phyloP scores from a whole-genome alignment of 2,113 vertebrate species.

The Camelus bactrianus region DNA sequence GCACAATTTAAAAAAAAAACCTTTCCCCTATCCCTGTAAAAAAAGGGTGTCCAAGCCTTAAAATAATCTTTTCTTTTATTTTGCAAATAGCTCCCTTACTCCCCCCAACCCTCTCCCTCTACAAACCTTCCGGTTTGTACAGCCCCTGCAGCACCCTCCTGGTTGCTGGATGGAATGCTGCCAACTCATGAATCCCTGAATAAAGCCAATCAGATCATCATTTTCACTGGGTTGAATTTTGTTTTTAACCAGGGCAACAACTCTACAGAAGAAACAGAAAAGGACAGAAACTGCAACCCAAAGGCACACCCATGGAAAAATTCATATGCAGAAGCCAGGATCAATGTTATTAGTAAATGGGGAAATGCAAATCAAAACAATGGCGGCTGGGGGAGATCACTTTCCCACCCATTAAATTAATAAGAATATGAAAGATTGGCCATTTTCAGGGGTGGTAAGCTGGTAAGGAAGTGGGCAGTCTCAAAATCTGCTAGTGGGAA shows the following conservation, averaged over 20 bases:
- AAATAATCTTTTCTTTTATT: background rate
- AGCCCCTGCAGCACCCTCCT: background rate
- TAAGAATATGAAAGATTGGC: background rate
- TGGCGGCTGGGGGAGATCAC: background rate
- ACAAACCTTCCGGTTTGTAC: background rate
- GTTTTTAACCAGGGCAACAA: background rate
- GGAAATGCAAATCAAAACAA: slow-evolving; percentile 51
- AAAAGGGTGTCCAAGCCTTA: background rate
- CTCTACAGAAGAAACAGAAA: background rate
- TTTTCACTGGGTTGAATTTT: background rate
- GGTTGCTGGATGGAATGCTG: background rate
- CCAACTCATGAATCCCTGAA: background rate
- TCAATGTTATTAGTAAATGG: background rate
- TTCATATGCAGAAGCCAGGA: background rate
- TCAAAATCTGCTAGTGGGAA: background rate
- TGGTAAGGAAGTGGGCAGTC: background rate
- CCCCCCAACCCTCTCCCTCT: background rate
- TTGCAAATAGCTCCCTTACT: background rate
- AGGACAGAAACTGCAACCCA: background rate
- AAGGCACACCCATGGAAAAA: background rate
- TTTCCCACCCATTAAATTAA: slow-evolving; percentile 42
- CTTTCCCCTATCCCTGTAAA: no score
- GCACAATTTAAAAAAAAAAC: no score
- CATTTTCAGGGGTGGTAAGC: background rate
- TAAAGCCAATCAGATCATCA: background rate